Conservation (phyloP, 2,888 invertebrate genomes). For the Rotaria magnacalcarata region DNA sequence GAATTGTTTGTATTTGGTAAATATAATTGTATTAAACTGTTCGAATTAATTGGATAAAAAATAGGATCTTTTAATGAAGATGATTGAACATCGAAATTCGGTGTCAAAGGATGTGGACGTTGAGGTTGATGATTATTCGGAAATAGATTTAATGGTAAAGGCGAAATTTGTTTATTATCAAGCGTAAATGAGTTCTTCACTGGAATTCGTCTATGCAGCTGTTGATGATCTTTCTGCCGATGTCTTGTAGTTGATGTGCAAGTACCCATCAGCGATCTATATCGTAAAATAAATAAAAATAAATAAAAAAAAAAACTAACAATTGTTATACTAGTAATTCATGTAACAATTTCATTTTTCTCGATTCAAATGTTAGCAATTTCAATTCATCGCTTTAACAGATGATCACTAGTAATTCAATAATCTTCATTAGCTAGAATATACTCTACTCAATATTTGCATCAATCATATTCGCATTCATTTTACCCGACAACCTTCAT, state of each 20-base stretch:
- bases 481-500: not conserved
- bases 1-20: not conserved
- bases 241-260: not conserved
- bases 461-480: not conserved
- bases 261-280: not conserved
- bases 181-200: not conserved
- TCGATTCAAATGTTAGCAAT: no score
- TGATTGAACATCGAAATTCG: not conserved
- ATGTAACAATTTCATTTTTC: no score
- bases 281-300: not conserved
- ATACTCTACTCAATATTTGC: no score
- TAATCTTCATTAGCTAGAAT: no score
- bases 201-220: not conserved
- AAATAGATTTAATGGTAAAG: not conserved
- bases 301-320: not conserved
- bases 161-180: not conserved
- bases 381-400: no score
- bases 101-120: not conserved
- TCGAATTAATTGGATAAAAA: not conserved
- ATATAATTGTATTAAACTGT: conserved; percentile 4
- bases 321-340: not conserved
- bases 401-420: no score
- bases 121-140: not conserved
- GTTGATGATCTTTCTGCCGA: not conserved
- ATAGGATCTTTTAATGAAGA: not conserved